A percentile compares a stretch with the other conserved stretches of the same genome.
These are phyloP conservation scores for Philotrypesis tridentata DNA, from an alignment of 1,140 invertebrate genomes.

Conservation along the genomic window DNA sequence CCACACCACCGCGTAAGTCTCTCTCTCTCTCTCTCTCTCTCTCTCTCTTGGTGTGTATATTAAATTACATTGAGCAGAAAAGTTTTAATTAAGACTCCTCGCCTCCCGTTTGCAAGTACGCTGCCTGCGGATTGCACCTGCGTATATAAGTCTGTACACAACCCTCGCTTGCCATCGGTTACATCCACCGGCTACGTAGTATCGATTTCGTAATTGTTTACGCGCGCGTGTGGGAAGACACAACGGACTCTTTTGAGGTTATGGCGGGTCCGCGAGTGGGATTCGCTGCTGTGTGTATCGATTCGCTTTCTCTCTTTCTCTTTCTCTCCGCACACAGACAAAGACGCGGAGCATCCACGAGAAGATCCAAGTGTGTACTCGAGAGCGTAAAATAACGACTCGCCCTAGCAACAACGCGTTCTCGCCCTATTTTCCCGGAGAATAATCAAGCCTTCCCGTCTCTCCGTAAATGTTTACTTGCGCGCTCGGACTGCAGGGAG, in stretches of 20 bases:
- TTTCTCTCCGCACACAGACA: no score
- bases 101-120: no score
- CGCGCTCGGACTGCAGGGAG: no score
- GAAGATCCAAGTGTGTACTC: no score
- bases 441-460: no score
- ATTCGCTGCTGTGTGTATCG: background rate
- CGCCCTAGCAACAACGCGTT: background rate
- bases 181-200: no score
- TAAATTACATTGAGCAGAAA: constrained; percentile 20
- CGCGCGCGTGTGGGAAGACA: no score
- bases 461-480: no score
- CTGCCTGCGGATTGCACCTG: no score
- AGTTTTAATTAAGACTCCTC: constrained; percentile 40
- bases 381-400: background rate
- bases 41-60: background rate
- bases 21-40: background rate
- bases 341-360: no score
- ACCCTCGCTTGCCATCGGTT: no score
- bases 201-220: background rate
- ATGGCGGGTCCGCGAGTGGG: background rate
- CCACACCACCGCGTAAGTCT: background rate
- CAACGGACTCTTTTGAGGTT: background rate
- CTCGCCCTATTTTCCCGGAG: background rate
- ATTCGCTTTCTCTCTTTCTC: background rate
- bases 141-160: no score